Base-by-base conservation (phyloP, 2,113 vertebrate genomes). In the Myotis brandtii region DNA sequence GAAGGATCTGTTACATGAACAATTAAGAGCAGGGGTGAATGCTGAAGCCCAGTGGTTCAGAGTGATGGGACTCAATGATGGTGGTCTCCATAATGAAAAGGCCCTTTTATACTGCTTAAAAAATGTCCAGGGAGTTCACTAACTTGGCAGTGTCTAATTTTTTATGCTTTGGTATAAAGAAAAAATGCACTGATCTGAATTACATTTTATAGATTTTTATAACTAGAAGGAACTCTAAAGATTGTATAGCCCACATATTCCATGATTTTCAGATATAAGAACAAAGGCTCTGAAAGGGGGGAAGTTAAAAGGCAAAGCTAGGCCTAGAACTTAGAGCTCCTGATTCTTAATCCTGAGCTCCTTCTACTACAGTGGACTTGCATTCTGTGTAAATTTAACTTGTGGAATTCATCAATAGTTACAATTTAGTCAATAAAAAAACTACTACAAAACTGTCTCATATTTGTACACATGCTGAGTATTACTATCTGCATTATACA, bases 181-280 rank as follows among this genome's bases (percentile, higher is more conserved):
- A 91, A 89, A 81, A 89, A 59, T 64, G 43, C 17, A 88, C 34
- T 93, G 9, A 52, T 75, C 66, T 2, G 14, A 50, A 2, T 79
- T 89, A 56, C 43, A 83, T 70, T 94, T 89, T 86, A 62, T 27
- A 73, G 52, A 81, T 64, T 92, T 88, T 86, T 93, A 79, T 30
- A 67, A 27, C 8, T 48, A 91, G 69, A 89, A 87, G 4, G 43
- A 89, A 72, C 4, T 6, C 9, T 86, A 54, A 87, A 76, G 43
- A n/a, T 66, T 9, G 84, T 87, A 17, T 85, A 72, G 46, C 75
- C 9, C 25, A 34, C 40, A 48, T 50, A 34, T 79, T 48, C 20
- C 27, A 89, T n/a, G 62, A 5, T 83, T 94, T 96, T 90, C 72
- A 90, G 37, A 79, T 72, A 48, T 8, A 69, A 70, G 92, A 69